These are phyloP conservation scores for Squalus acanthias DNA, from an alignment of 2,797 vertebrate genomes.

Conservation along the genomic window DNA sequence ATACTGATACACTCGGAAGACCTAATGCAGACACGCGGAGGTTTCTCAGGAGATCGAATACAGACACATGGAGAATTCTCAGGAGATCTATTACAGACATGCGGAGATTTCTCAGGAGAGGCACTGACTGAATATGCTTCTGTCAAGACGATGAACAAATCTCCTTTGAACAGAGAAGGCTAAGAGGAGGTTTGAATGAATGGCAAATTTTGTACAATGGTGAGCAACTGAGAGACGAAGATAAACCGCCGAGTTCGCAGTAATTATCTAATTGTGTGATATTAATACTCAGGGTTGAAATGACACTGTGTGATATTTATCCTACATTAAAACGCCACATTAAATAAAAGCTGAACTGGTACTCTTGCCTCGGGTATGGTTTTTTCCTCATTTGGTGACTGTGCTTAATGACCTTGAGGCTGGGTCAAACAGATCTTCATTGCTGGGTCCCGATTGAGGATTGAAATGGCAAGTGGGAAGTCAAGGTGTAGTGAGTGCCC, in stretches of 20 bases:
- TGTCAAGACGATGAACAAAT: not conserved
- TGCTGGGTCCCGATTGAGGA: not conserved
- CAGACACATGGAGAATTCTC: too few species aligned
- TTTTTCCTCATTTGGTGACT: not conserved
- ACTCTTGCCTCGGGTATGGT: not conserved
- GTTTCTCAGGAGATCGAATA: not conserved
- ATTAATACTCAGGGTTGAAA: too few species aligned
- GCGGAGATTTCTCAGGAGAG: not conserved
- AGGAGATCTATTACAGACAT: too few species aligned
- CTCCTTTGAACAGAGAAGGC: too few species aligned
- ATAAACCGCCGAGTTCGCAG: too few species aligned
- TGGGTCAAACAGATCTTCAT: not conserved
- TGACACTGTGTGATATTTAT: too few species aligned
- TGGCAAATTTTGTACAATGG: too few species aligned
- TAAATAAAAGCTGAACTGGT: not conserved
- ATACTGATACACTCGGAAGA: not conserved
- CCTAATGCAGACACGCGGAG: not conserved
- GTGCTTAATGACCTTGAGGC: not conserved
- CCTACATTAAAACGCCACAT: not conserved
- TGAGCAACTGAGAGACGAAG: too few species aligned
- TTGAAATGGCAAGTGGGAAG: not conserved
- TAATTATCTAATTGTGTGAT: too few species aligned
- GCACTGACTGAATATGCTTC: not conserved
- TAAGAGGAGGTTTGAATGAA: too few species aligned
- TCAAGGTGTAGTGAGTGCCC: not conserved